Evolutionary conservation across 1,140 invertebrate genomes (phyloP).

Genomic region (Heliconius eleuchia): DNA sequence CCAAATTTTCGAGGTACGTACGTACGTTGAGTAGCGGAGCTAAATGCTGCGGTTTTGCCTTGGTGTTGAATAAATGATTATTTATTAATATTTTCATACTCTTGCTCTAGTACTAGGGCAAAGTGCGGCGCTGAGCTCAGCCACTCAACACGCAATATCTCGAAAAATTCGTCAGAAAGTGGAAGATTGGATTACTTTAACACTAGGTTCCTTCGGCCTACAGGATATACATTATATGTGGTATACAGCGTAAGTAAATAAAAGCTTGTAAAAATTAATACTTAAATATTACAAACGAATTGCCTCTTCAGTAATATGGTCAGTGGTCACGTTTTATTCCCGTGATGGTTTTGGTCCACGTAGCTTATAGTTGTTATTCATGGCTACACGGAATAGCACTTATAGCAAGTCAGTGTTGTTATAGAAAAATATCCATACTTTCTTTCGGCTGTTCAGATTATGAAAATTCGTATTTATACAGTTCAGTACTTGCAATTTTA

Average conservation of each 20-base stretch:
- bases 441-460: neutral
- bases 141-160: too few species aligned
- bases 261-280: neutral
- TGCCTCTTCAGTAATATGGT: neutral
- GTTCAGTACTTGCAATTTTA: neutral
- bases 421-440: neutral
- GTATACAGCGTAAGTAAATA: neutral
- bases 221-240: too few species aligned
- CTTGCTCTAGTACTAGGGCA: too few species aligned
- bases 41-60: too few species aligned
- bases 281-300: neutral
- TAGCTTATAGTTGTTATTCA: neutral
- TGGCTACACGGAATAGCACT: conserved; percentile 2
- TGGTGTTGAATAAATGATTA: too few species aligned
- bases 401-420: neutral
- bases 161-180: too few species aligned
- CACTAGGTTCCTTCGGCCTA: too few species aligned
- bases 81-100: too few species aligned
- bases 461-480: neutral
- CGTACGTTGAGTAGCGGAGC: too few species aligned
- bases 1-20: too few species aligned
- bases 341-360: neutral
- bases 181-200: too few species aligned
- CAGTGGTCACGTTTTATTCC: neutral
- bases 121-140: too few species aligned